These are phyloP conservation scores for Zosterops pallidus DNA, from an alignment of 2,113 vertebrate species.

Conservation along the genomic window DNA sequence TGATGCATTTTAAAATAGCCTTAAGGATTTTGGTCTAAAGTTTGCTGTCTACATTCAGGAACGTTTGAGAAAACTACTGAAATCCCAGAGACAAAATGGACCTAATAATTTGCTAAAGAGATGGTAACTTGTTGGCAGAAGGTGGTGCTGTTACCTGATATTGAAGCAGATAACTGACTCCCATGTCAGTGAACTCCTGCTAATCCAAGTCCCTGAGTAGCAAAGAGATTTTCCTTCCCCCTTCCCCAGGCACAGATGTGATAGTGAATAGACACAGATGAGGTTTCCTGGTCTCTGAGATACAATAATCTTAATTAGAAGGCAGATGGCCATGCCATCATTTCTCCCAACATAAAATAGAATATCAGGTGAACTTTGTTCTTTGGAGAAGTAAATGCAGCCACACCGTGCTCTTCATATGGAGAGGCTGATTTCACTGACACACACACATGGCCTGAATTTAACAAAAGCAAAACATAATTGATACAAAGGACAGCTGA, in stretches of 20 bases:
- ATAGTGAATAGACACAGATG: background rate
- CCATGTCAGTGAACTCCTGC: background rate
- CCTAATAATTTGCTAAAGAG: background rate
- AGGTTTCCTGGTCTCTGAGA: background rate
- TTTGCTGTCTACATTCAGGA: background rate
- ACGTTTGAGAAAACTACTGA: background rate
- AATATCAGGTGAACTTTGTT: background rate
- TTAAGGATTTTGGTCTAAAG: background rate
- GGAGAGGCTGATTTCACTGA: background rate
- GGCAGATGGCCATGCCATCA: background rate
- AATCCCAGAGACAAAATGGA: background rate
- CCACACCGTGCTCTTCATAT: accelerated
- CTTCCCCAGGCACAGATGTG: background rate
- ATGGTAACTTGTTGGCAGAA: slow-evolving; percentile 56
- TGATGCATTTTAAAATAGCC: background rate
- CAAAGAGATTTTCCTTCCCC: background rate
- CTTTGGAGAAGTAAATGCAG: background rate
- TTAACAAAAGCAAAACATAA: background rate
- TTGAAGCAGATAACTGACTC: slow-evolving; percentile 34
- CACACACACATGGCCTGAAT: background rate
- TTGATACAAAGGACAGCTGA: background rate
- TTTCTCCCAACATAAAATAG: background rate
- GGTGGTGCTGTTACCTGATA: slow-evolving; percentile 71
- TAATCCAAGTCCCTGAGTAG: background rate
- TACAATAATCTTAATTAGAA: background rate